phyloP scores from a whole-genome alignment of 2,113 vertebrate genomes.

The Tachysurus fulvidraco region DNA sequence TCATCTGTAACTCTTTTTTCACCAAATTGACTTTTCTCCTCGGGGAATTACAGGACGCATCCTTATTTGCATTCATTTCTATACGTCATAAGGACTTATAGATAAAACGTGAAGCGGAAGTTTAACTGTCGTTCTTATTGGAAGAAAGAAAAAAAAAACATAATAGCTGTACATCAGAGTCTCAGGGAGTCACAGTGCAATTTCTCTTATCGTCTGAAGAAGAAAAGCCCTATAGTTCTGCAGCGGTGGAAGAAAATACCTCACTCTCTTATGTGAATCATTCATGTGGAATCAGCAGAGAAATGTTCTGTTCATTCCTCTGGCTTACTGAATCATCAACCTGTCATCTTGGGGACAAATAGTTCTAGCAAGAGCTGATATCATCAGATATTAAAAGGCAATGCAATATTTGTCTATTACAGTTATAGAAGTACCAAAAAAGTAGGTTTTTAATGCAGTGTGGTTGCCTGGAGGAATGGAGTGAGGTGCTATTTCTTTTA shows the following conservation, averaged over 20 bases:
- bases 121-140: conserved; percentile 32
- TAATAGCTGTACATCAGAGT: conserved; percentile 26
- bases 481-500: neutral
- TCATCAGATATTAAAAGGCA: conserved; percentile 14
- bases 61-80: conserved; percentile 40
- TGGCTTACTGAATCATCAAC: conserved; percentile 26
- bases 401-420: conserved; percentile 21
- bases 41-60: conserved; percentile 2
- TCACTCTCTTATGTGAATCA: conserved; percentile 1
- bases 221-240: conserved; percentile 38
- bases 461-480: neutral
- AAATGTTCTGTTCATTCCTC: conserved; percentile 21
- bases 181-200: conserved; percentile 27
- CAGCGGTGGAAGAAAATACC: neutral
- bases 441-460: neutral
- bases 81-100: conserved; percentile 15
- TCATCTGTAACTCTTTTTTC: neutral
- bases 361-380: neutral
- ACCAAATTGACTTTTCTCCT: neutral
- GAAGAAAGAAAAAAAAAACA: neutral
- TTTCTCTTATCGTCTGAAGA: conserved; percentile 42
- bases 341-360: conserved; percentile 21
- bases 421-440: neutral
- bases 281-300: conserved; percentile 21
- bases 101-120: conserved; percentile 34